Base-by-base conservation (phyloP, 2,113 vertebrate species). In the Rhagologus leucostigma region DNA sequence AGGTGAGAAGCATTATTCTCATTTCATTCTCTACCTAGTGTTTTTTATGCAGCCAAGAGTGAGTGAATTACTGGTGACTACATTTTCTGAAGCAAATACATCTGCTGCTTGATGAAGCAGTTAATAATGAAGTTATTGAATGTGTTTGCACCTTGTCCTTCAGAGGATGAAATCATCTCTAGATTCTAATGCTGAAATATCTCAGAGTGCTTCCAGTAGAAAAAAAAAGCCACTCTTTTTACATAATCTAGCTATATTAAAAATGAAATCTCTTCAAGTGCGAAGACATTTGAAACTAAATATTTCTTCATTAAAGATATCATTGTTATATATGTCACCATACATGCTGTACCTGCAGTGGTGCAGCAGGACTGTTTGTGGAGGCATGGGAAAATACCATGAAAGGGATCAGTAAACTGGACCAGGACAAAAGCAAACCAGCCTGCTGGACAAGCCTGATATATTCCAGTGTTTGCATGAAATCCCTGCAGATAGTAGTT, bases 341-440 rank as follows among this genome's bases (percentile, higher is more conserved):
- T 8, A 29, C 1, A 0, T 6, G 10, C 27, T 47, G 18, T 65
- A 70, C 13, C 11, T 0, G 0, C 1, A 0, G 11, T 39, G 24
- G 6, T 74, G 21, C 1, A 3, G 19, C 18, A 57, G 17, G 22
- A 46, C 15, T 76, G 9, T 53, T 55, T 49, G 26, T 69, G 41
- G 24, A 79, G 27, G 12, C 16, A 88, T 30, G 8, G 26, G 5
- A 59, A 83, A 77, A 50, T 46, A 10, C 4, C 30, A 60, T 26
- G 23, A 73, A 73, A 15, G 7, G 2, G 6, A 50, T 42, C 8
- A 0, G 55, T 63, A 77, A 67, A 67, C 9, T 42, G 64, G 33
- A 77, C 11, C 6, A 52, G 21, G 10, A 47, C 8, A 73, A 84
- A 88, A 80, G 32, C 46, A 80, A 92, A 83, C 7, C 37, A 83